phyloP scores from a whole-genome alignment of 2,888 invertebrate genomes.

The Ennomos quercinarius region DNA sequence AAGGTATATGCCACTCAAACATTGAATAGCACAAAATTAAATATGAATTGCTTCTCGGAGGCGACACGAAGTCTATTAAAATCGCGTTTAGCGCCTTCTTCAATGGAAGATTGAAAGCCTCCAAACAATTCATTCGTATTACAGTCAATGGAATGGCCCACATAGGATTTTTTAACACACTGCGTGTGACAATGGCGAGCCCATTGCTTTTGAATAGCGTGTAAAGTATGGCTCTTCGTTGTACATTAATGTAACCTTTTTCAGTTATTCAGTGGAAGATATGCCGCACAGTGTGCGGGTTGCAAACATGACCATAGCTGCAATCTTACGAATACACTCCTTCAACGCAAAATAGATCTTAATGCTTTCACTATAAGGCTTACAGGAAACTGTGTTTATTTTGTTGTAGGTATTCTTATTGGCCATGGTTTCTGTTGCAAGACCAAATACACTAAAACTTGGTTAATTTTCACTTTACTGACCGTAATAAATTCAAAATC shows the following conservation, averaged over 20 bases:
- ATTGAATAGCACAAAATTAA: constrained; percentile 69
- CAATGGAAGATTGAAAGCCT: constrained; percentile 82
- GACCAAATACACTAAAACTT: constrained; percentile 65
- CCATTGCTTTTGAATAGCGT: constrained; percentile 68
- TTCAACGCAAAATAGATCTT: constrained; percentile 30
- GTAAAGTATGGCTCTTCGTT: constrained; percentile 68
- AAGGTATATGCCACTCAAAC: constrained; percentile 46
- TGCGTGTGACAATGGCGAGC: constrained; percentile 66
- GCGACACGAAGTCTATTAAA: constrained; percentile 84
- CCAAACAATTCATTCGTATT: constrained; percentile 77
- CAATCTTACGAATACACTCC: constrained; percentile 7
- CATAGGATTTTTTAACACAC: constrained; percentile 79
- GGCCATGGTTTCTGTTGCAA: constrained; percentile 65
- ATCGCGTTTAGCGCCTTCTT: constrained; percentile 79
- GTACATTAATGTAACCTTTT: constrained; percentile 79
- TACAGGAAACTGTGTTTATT: constrained; percentile 32
- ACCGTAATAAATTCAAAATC: constrained; percentile 76
- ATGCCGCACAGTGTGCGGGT: constrained; percentile 71
- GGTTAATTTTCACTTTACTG: constrained; percentile 60
- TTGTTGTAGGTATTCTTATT: constrained; percentile 70
- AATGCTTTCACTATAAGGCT: constrained; percentile 25
- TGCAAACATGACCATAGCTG: constrained; percentile 38
- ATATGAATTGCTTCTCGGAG: constrained; percentile 72
- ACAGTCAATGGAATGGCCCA: constrained; percentile 78
- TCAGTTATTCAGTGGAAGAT: constrained; percentile 69